Evolutionary conservation across 2,113 vertebrate genomes (phyloP), one percentile per base, ranked within the genome.

Genomic region (Labeo catla): DNA sequence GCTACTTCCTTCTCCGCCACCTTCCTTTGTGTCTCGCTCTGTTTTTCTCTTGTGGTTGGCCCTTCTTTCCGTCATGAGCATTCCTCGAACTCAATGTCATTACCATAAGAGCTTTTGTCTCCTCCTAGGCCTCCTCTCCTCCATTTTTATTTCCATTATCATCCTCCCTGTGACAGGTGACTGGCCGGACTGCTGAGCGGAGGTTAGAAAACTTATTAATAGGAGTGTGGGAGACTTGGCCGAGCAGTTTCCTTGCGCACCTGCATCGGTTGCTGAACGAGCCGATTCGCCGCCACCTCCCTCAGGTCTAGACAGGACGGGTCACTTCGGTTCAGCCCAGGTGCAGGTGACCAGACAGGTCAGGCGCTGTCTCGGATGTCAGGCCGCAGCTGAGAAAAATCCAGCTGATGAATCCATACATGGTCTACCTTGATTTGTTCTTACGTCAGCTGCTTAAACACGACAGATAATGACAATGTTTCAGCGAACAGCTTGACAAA

Each of bases 401-500:
- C 43, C 65, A 57, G 19, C 23, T 34, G 28, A 77, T 77, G n/a
- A 54, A 19, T 77, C 23, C 49, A 8, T 54, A 34, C 0, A n/a
- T 28, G 61, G 47, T 52, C 6, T 21, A 47, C 68, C 78, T 84
- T 74, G 81, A 84, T 84, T 57, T 88, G 9, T 76, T 81, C 81
- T 70, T 76, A 78, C 76, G 85, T 61, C 50, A 77, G 36, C 68
- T 61, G 9, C 66, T 57, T 54, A 68, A 77, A 76, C 76, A 83
- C 65, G 66, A 77, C 80, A 85, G 81, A 76, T 88, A 88, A 88
- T 84, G 84, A 88, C 81, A 86, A 80, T 74, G 81, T 84, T 86
- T 65, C 74, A 34, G 76, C 50, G 70, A 88, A 79, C 84, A 84
- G 84, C 65, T 84, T 89, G 81, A 68, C 66, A 84, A 86, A 84